These are phyloP conservation scores for Littorina saxatilis DNA, from an alignment of 1,140 invertebrate genomes.

Conservation along the genomic window DNA sequence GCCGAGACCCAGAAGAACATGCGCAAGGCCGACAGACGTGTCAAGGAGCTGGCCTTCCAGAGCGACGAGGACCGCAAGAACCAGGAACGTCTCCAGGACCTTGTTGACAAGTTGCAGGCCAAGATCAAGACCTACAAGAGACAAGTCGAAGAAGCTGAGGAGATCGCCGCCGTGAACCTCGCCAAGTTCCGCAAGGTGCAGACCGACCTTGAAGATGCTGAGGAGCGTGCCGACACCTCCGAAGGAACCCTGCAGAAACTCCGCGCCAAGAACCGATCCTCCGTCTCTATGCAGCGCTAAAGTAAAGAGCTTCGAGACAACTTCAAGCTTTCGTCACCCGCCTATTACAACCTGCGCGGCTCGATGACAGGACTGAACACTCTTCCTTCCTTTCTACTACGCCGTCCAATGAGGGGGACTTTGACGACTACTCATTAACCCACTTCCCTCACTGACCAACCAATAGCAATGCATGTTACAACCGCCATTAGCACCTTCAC, in stretches of 20 bases:
- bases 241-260: slow-evolving; percentile 98
- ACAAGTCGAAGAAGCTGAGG: slow-evolving; percentile 99
- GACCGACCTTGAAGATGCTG: slow-evolving; percentile 98
- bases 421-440: slow-evolving; percentile 31
- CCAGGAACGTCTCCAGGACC: slow-evolving; percentile 97
- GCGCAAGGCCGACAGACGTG: slow-evolving; percentile 87
- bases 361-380: slow-evolving; percentile 39
- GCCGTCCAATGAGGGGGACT: slow-evolving; percentile 57
- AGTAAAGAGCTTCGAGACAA: neutral
- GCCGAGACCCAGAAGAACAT: slow-evolving; percentile 81
- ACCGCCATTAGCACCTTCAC: slow-evolving; percentile 6
- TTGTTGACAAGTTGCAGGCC: slow-evolving; percentile 98
- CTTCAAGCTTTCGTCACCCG: slow-evolving; percentile 26
- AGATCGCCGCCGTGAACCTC: slow-evolving; percentile 98
- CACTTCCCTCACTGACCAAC: slow-evolving; percentile 17
- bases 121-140: slow-evolving; percentile 99
- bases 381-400: slow-evolving; percentile 51
- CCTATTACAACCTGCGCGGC: slow-evolving; percentile 41
- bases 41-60: slow-evolving; percentile 87
- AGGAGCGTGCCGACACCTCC: slow-evolving; percentile 97
- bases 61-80: slow-evolving; percentile 97
- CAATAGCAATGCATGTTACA: neutral
- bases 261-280: slow-evolving; percentile 94
- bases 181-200: slow-evolving; percentile 99
- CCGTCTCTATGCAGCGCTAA: slow-evolving; percentile 63